A percentile compares a stretch with the other conserved stretches of the same genome.
phyloP scores from a whole-genome alignment of 2,888 invertebrate genomes.

The Chloroclysta siterata region DNA sequence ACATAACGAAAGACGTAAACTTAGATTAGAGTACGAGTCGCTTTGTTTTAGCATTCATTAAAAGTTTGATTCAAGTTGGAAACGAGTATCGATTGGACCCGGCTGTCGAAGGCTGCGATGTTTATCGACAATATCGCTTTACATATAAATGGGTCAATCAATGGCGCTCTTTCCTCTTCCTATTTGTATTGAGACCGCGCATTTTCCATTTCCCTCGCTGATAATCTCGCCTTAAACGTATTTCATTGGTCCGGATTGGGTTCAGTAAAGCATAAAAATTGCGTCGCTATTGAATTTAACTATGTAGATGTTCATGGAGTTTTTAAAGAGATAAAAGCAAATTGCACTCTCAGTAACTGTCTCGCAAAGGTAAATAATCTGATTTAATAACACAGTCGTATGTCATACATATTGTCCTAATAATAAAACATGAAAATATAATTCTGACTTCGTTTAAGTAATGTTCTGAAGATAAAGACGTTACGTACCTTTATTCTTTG shows the following conservation, averaged over 20 bases:
- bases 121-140: slow-evolving; percentile 55
- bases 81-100: slow-evolving; percentile 40
- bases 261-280: slow-evolving; percentile 20
- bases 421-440: slow-evolving; percentile 19
- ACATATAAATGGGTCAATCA: slow-evolving; percentile 61
- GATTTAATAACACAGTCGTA: slow-evolving; percentile 3
- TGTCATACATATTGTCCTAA: slow-evolving; percentile 9
- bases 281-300: slow-evolving; percentile 10
- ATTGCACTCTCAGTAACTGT: slow-evolving; percentile 13
- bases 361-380: slow-evolving; percentile 12
- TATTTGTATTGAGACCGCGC: slow-evolving; percentile 60
- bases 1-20: slow-evolving; percentile 25
- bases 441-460: slow-evolving; percentile 18
- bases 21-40: slow-evolving; percentile 32
- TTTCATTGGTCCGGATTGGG: slow-evolving; percentile 43
- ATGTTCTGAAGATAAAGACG: slow-evolving; percentile 25
- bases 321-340: slow-evolving; percentile 3
- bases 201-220: slow-evolving; percentile 61
- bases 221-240: slow-evolving; percentile 54
- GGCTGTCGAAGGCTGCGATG: slow-evolving; percentile 45
- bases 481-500: slow-evolving; percentile 53
- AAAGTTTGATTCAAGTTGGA: slow-evolving; percentile 39
- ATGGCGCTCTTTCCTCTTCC: slow-evolving; percentile 54
- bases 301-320: slow-evolving; percentile 4
- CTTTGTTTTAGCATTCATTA: slow-evolving; percentile 38